These are phyloP conservation scores for Candoia aspera DNA, from an alignment of 2,113 vertebrate genomes.

Conservation along the genomic window DNA sequence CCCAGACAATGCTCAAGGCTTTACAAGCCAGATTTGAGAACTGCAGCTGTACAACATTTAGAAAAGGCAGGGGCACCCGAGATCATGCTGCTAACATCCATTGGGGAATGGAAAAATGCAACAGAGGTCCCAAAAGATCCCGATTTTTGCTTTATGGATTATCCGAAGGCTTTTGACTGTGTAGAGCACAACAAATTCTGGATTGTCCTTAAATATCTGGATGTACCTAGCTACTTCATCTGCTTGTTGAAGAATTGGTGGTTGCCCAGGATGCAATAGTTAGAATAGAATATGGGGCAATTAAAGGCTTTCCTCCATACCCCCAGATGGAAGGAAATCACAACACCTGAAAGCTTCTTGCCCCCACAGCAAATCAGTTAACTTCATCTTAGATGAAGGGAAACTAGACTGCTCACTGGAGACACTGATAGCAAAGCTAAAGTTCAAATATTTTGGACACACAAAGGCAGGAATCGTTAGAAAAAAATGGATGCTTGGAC, in stretches of 20 bases:
- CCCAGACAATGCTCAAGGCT: too few relatives aligned
- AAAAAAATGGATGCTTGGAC: neutral
- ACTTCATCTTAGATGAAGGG: neutral
- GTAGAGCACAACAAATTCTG: neutral
- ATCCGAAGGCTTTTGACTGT: too few relatives aligned
- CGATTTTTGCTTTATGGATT: too few relatives aligned
- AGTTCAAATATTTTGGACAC: neutral
- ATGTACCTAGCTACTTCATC: neutral
- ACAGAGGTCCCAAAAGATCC: too few relatives aligned
- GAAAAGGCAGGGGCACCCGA: too few relatives aligned
- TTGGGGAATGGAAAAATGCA: too few relatives aligned
- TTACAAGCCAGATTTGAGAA: too few relatives aligned
- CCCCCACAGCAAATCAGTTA: neutral
- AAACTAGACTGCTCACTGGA: neutral
- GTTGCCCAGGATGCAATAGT: neutral
- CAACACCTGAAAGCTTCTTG: neutral
- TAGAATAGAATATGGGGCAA: neutral
- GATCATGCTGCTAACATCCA: too few relatives aligned
- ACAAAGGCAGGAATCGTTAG: neutral
- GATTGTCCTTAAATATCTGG: neutral
- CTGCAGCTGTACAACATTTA: too few relatives aligned
- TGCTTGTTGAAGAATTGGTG: neutral
- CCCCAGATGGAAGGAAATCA: neutral
- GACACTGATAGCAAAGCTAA: neutral
- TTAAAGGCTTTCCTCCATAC: neutral